Evolutionary conservation across 2,113 vertebrate genomes (phyloP), one percentile per base, ranked within the genome.

Genomic region (Callopanchax toddi): DNA sequence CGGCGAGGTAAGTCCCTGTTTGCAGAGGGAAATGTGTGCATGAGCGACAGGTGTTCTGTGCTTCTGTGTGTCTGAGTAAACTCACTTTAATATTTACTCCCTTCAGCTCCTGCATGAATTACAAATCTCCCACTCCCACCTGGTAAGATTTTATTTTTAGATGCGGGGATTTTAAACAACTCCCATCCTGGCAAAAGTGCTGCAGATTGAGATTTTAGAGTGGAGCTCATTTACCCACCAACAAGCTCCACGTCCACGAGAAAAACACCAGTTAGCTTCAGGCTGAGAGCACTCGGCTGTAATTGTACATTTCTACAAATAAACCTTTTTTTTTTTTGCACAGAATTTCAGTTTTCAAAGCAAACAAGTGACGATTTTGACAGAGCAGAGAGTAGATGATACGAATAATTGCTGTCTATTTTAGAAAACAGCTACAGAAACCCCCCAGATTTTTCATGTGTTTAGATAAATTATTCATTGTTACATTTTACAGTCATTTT

Each of bases 111-210:
- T 66, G 32, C 13, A 51, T 26, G 52, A 44, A 55, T 46, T 25
- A 25, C 13, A 49, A 49, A 49, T 65, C 68, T 63, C 44, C 43
- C 48, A 29, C 18, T 63, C 50, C 44, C 68, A 71, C 73, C 59
- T 76, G 57, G 25, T 13, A 56, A 46, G 18, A 53, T 53, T 60
- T 66, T 45, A 42, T 60, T 71, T 60, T 64, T 48, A 36, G 34
- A 43, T 52, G n/a, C 11, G 13, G 39, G 37, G 64, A 46, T 52
- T 60, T 18, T 66, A 51, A 55, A 60, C 11, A 60, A 60, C 15
- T 59, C 9, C 1, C 43, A 42, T 48, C 26, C 42, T 29, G 29
- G 11, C 22, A 60, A 49, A 51, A 50, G 21, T 17, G 17, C 29
- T 32, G 37, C 26, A 23, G 43, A 54, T 36, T 53, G 29, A 32